Conservation (phyloP, 2,888 invertebrate genomes). For the Acleris laterana region DNA sequence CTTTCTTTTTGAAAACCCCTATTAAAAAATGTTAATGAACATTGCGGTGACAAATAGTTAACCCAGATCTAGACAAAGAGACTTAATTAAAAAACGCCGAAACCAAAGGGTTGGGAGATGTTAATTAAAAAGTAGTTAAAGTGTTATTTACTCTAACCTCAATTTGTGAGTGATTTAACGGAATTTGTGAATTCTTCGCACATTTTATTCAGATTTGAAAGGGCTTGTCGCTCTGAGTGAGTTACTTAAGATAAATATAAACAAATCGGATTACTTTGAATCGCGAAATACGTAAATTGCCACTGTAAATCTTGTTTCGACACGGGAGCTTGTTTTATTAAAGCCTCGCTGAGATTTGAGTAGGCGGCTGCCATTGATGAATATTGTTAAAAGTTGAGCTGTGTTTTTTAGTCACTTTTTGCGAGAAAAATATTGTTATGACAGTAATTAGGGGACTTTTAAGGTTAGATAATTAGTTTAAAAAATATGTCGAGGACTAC, state of each 20-base stretch:
- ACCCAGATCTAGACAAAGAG: neutral
- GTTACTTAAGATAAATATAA: slow-evolving; percentile 26
- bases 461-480: too few relatives aligned
- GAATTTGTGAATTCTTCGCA: neutral
- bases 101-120: neutral
- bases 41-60: neutral
- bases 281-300: slow-evolving; percentile 42
- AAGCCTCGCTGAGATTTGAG: neutral
- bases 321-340: slow-evolving; percentile 54
- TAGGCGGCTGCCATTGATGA: neutral
- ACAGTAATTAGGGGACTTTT: too few relatives aligned
- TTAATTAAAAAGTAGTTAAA: slow-evolving; percentile 1
- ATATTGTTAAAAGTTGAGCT: neutral
- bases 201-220: slow-evolving; percentile 1
- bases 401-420: too few relatives aligned
- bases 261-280: slow-evolving; percentile 57
- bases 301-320: slow-evolving; percentile 63
- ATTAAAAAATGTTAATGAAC: neutral
- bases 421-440: too few relatives aligned
- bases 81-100: slow-evolving; percentile 6
- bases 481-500: too few relatives aligned
- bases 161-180: neutral
- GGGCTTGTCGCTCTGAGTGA: slow-evolving; percentile 4
- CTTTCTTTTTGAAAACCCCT: neutral
- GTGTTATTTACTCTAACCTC: neutral